Evolutionary conservation across 1,140 invertebrate species (phyloP).

Genomic region (Drosophila erecta): DNA sequence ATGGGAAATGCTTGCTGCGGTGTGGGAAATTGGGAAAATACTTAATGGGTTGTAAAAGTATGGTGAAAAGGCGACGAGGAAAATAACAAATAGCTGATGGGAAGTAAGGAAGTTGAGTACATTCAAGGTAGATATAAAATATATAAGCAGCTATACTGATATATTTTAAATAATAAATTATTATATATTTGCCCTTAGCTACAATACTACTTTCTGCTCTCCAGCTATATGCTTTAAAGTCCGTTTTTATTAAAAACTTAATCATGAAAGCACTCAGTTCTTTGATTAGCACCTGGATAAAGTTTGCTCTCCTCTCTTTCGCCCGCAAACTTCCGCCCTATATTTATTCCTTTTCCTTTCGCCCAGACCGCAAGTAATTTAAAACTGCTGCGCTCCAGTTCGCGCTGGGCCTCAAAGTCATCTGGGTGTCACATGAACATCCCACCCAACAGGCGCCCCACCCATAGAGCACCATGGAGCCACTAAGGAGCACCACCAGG

Average conservation of each 20-base stretch:
- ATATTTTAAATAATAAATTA: too few relatives aligned
- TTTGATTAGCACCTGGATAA: conserved; percentile 13
- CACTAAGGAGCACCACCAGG: neutral
- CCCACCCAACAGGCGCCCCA: neutral
- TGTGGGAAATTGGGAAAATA: conserved; percentile 24
- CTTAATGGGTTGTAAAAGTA: conserved; percentile 38
- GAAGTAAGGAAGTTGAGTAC: neutral
- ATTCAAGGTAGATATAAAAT: too few relatives aligned
- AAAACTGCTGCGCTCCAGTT: conserved; percentile 51
- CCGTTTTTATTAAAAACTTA: too few relatives aligned
- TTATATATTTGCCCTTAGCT: too few relatives aligned
- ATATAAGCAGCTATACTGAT: too few relatives aligned
- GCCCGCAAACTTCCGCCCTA: neutral
- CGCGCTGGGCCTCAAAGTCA: conserved; percentile 9
- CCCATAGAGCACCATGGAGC: neutral
- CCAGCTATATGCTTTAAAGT: too few relatives aligned
- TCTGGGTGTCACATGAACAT: conserved; percentile 35
- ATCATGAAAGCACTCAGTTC: neutral
- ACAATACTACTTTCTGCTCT: neutral
- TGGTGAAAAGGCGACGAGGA: conserved; percentile 14
- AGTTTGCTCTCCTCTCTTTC: conserved; percentile 1
- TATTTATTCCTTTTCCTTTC: conserved; percentile 8
- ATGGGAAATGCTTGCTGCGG: conserved; percentile 22
- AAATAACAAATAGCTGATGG: neutral
- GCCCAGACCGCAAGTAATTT: conserved; percentile 45